phyloP scores from a whole-genome alignment of 2,888 invertebrate genomes.

The Watsonalla cultraria region DNA sequence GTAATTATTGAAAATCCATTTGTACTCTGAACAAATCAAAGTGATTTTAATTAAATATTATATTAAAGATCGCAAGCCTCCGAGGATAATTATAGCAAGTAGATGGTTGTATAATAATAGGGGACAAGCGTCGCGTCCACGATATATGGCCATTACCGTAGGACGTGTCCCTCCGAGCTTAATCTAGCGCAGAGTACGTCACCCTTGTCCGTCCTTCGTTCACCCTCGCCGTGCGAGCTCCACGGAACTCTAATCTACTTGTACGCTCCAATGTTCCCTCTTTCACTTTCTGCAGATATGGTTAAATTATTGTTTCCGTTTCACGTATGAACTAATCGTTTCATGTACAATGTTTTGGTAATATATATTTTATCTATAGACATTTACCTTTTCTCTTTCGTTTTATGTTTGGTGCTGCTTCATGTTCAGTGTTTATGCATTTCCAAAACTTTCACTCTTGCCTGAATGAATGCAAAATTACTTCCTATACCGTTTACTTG shows the following conservation, averaged over 20 bases:
- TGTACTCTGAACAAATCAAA: not conserved
- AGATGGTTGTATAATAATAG: slow-evolving; percentile 57
- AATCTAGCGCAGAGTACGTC: slow-evolving; percentile 73
- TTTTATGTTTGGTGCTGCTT: too few species aligned
- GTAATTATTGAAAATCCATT: not conserved
- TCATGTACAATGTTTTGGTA: not conserved
- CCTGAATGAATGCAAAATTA: not conserved
- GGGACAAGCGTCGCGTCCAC: slow-evolving; percentile 61
- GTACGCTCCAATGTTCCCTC: slow-evolving; percentile 6
- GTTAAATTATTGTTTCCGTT: not conserved
- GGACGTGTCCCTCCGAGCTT: slow-evolving; percentile 72
- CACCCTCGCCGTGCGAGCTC: slow-evolving; percentile 19
- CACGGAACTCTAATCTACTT: slow-evolving; percentile 20
- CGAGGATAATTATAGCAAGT: slow-evolving; percentile 1
- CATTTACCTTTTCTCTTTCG: too few species aligned
- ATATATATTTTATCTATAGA: not conserved
- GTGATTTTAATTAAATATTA: not conserved
- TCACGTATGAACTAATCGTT: not conserved
- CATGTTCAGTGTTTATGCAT: too few species aligned
- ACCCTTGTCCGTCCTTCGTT: slow-evolving; percentile 55
- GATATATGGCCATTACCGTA: slow-evolving; percentile 75
- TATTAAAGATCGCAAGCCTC: not conserved
- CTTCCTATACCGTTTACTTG: not conserved
- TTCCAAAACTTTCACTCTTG: not conserved
- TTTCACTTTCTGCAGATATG: not conserved